Conservation (phyloP, 2,113 vertebrate species). For the Hydropotes inermis region DNA sequence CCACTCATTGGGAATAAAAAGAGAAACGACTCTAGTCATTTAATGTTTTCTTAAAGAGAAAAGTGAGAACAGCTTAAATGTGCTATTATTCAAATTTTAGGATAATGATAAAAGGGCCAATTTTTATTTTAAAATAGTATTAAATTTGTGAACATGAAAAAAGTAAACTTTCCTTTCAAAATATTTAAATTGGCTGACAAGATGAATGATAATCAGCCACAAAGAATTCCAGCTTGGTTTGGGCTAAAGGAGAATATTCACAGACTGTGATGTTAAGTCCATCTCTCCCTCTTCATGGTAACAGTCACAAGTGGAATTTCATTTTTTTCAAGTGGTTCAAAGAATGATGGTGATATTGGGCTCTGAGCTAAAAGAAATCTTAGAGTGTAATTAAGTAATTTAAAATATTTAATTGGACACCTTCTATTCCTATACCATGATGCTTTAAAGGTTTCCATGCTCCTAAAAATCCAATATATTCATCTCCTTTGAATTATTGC, state of each 20-base stretch:
- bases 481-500: not conserved
- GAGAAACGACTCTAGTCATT: not conserved
- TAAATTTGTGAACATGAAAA: not conserved
- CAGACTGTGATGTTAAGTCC: not conserved
- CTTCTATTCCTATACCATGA: not conserved
- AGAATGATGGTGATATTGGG: not conserved
- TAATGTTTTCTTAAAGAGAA: not conserved
- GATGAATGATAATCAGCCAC: not conserved
- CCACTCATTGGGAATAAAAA: not conserved
- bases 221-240: not conserved
- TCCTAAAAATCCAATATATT: not conserved
- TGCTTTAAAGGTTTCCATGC: not conserved
- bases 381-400: not conserved
- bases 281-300: not conserved
- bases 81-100: not conserved
- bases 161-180: constrained; percentile 21
- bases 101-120: not conserved
- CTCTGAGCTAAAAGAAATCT: not conserved
- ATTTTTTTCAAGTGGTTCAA: not conserved
- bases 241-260: not conserved
- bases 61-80: not conserved
- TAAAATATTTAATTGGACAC: not conserved
- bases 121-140: constrained; percentile 17
- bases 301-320: not conserved
- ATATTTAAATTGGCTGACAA: constrained; percentile 18